These are phyloP conservation scores for Phaonia tiefii DNA, from an alignment of 2,888 invertebrate species.

Conservation along the genomic window DNA sequence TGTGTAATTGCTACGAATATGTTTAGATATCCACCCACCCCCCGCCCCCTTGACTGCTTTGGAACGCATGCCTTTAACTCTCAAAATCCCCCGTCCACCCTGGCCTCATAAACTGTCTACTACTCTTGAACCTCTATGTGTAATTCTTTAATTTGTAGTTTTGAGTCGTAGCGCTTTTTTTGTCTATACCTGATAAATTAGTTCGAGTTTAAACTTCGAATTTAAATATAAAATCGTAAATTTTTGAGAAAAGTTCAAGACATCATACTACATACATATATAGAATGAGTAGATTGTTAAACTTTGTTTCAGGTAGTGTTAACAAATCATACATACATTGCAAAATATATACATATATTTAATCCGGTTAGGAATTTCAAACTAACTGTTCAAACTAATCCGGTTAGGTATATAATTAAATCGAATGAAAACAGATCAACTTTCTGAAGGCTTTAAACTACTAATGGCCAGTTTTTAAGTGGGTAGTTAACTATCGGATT, in stretches of 20 bases:
- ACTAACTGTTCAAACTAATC: no score
- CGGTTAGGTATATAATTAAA: no score
- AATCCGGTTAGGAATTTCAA: no score
- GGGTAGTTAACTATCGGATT: no score
- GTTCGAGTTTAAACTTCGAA: constrained; percentile 21
- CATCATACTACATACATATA: no score
- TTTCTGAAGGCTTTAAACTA: no score
- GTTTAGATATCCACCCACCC: constrained; percentile 13
- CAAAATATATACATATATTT: no score
- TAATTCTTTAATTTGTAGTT: constrained; percentile 5
- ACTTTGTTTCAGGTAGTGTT: no score
- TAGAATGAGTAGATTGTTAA: no score
- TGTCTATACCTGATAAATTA: background rate
- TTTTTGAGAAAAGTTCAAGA: background rate
- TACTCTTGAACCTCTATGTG: background rate
- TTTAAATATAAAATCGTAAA: background rate
- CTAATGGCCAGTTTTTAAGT: no score
- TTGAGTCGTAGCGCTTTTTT: background rate
- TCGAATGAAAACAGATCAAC: no score
- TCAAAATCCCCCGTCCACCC: background rate
- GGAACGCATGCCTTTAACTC: constrained; percentile 51
- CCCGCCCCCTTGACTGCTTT: background rate
- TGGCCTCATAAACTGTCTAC: background rate
- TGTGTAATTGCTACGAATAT: constrained; percentile 25
- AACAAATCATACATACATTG: no score